Base-by-base conservation (phyloP, 2,888 invertebrate species). In the Hyalella azteca region DNA sequence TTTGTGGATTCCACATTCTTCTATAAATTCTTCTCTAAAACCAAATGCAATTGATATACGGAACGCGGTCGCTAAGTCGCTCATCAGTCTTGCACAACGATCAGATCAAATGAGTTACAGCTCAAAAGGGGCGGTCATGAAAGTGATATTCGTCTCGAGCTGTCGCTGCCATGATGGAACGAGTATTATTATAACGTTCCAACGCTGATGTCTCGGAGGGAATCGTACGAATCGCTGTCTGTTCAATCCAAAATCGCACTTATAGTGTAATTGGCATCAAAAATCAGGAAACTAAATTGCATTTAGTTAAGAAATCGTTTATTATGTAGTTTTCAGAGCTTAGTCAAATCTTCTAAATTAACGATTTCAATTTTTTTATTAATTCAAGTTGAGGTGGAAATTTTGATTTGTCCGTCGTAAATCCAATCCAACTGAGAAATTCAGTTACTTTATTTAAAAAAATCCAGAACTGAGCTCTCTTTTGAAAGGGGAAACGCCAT, bases 101-200 rank as follows among this genome's bases (percentile, higher is more conserved):
- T 66, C n/a, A 66, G 29, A 66, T 66, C 36, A 66, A n/a, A 66
- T 66, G 29, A 36, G 66, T 66, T 54, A 36, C 19, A 32, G 19
- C 36, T 32, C 66, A n/a, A n/a, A 32, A 66, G n/a, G n/a, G 39
- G 19, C 66, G 36, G 29, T 66, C 66, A 66, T 66, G 66, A 66
- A 66, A 66, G 36, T 66, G 15, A 66, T 32, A 66, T 66, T 66
- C 22, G 36, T 36, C 36, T 36, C 36, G 36, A 36, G 36, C 29
- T 36, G 66, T 66, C 66, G 11, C 19, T 3, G 2, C 22, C 19
- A 4, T 66, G 66, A 66, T 36, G 66, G 66, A 66, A 36, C 66
- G 11, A 36, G 32, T 36, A n/a, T 39, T 36, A 66, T 66, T 54
- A 54, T 29, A 54, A 22, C 54, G 13, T 54, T 54, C 54, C 22